These are phyloP conservation scores for Carassius carassius DNA, from an alignment of 2,113 vertebrate species.

Conservation along the genomic window DNA sequence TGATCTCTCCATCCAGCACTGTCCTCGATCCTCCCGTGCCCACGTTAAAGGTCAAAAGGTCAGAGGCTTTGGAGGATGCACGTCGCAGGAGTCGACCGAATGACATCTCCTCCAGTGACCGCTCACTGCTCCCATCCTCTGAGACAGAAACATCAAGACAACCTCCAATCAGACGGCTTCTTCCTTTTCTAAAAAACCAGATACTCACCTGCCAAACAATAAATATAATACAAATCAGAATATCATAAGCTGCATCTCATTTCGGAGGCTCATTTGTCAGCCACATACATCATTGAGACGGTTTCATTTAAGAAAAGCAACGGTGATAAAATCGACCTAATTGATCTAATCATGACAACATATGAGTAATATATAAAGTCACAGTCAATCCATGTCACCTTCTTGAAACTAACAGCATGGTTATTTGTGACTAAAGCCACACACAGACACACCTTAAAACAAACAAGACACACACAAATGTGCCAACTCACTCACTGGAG, in stretches of 20 bases:
- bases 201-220: neutral
- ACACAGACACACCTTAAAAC: conserved; percentile 50
- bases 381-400: neutral
- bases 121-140: conserved; percentile 88
- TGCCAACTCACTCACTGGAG: neutral
- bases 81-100: conserved; percentile 96
- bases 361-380: neutral
- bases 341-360: too few relatives aligned
- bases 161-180: neutral
- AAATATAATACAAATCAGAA: neutral
- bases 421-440: conserved; percentile 3
- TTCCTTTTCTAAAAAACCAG: neutral
- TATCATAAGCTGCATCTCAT: neutral
- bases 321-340: neutral
- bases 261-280: neutral
- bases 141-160: conserved; percentile 52
- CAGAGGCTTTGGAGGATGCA: conserved; percentile 93
- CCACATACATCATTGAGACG: neutral
- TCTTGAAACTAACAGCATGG: conserved; percentile 27
- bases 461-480: conserved; percentile 47
- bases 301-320: neutral
- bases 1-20: conserved; percentile 87
- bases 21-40: conserved; percentile 72
- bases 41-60: conserved; percentile 90
- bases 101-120: conserved; percentile 83